These are phyloP conservation scores for Trichonephila inaurata DNA, from an alignment of 1,140 invertebrate species.

Conservation along the genomic window DNA sequence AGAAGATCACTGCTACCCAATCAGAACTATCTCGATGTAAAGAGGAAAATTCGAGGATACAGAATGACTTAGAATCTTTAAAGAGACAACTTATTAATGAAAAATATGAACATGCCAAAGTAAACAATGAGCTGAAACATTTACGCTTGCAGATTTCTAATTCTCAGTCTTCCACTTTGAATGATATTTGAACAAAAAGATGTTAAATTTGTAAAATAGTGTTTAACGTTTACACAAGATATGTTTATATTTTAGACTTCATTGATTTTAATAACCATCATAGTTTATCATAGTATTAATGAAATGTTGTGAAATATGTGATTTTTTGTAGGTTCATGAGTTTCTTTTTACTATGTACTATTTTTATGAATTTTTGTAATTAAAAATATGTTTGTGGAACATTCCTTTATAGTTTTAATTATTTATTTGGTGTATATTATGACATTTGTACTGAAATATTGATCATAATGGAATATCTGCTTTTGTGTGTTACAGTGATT, in stretches of 20 bases:
- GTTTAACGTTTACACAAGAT: not conserved
- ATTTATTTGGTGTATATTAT: too few species aligned
- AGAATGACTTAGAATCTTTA: constrained; percentile 54
- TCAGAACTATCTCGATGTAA: constrained; percentile 49
- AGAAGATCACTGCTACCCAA: constrained; percentile 32
- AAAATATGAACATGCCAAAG: constrained; percentile 65
- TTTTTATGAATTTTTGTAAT: too few species aligned
- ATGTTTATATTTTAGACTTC: not conserved
- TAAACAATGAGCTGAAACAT: constrained; percentile 62
- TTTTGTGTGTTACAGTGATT: too few species aligned
- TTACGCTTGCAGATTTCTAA: constrained; percentile 43
- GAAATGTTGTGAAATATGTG: not conserved
- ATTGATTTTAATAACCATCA: not conserved
- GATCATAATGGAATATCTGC: too few species aligned
- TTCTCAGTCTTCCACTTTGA: constrained; percentile 27
- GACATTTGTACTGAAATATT: too few species aligned
- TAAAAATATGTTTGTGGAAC: too few species aligned
- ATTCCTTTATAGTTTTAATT: too few species aligned
- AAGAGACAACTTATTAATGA: constrained; percentile 59
- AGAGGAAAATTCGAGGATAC: constrained; percentile 58
- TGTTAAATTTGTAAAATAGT: not conserved
- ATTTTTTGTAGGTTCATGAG: not conserved
- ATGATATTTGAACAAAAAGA: constrained; percentile 14
- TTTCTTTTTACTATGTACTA: too few species aligned
- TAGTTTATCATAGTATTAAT: not conserved